phyloP scores from a whole-genome alignment of 2,113 vertebrate species.

The Trematocara zebra region DNA sequence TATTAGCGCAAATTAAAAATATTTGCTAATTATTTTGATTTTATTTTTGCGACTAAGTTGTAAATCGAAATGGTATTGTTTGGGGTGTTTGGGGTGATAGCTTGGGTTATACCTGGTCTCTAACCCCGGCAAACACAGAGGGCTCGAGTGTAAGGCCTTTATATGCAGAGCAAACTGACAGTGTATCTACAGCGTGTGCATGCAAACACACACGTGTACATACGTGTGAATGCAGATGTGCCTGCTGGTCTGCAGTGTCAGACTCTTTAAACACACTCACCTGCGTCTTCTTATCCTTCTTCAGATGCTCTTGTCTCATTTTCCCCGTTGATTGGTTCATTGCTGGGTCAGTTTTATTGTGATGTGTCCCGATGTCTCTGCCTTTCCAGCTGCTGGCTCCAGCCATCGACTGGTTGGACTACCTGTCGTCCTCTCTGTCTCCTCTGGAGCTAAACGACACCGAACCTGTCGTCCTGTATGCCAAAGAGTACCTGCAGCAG shows the following conservation, averaged over 20 bases:
- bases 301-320: background rate
- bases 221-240: background rate
- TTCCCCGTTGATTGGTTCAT: no score
- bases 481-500: slow-evolving; percentile 86
- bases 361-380: background rate
- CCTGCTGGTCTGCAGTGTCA: background rate
- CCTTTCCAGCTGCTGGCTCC: slow-evolving; percentile 75
- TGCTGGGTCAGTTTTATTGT: background rate
- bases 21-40: background rate
- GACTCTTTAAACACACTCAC: background rate
- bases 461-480: slow-evolving; percentile 89
- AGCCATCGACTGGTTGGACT: slow-evolving; percentile 90
- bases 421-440: slow-evolving; percentile 81
- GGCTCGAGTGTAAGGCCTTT: background rate
- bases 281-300: background rate
- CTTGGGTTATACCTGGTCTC: background rate
- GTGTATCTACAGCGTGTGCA: background rate
- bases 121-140: background rate
- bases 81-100: background rate
- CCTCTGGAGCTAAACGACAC: slow-evolving; percentile 85
- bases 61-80: background rate
- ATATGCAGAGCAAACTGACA: background rate
- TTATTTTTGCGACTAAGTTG: background rate
- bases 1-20: background rate
- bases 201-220: background rate